A percentile compares a stretch with the other conserved stretches of the same genome.
These are phyloP conservation scores for Hanleya hanleyi DNA, from an alignment of 2,888 invertebrate species.

Conservation along the genomic window DNA sequence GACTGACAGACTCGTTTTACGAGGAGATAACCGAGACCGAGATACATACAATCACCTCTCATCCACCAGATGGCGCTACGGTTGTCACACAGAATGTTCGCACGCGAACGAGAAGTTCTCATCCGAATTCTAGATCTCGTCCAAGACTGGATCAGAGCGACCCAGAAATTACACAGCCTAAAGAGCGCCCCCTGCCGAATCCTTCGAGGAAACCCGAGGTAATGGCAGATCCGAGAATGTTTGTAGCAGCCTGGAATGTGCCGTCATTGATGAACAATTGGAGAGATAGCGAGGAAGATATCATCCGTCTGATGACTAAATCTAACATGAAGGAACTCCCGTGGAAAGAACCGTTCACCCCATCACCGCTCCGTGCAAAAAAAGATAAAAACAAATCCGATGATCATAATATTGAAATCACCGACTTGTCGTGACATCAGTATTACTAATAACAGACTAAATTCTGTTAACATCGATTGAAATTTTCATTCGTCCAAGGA, in stretches of 20 bases:
- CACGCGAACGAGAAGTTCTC: not conserved
- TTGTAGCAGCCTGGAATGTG: not conserved
- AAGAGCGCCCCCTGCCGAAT: no score
- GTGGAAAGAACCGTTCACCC: not conserved
- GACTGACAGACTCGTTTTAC: not conserved
- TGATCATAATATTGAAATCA: no score
- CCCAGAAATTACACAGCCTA: not conserved
- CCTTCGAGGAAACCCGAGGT: not conserved
- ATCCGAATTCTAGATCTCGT: not conserved
- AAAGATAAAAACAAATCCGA: no score
- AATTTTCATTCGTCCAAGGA: no score
- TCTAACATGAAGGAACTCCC: not conserved
- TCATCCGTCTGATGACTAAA: not conserved
- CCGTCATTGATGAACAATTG: constrained; percentile 2
- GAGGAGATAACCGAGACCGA: constrained; percentile 5
- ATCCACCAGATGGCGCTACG: not conserved
- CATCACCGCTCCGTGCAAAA: not conserved
- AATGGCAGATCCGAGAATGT: not conserved
- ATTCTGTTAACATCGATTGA: no score
- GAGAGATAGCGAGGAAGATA: not conserved
- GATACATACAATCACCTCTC: not conserved
- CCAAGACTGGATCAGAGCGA: not conserved
- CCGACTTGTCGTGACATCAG: no score
- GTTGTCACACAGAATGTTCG: constrained; percentile 4
- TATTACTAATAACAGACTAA: no score